Evolutionary conservation across 1,140 invertebrate genomes (phyloP).

Genomic region (Aricia agestis): DNA sequence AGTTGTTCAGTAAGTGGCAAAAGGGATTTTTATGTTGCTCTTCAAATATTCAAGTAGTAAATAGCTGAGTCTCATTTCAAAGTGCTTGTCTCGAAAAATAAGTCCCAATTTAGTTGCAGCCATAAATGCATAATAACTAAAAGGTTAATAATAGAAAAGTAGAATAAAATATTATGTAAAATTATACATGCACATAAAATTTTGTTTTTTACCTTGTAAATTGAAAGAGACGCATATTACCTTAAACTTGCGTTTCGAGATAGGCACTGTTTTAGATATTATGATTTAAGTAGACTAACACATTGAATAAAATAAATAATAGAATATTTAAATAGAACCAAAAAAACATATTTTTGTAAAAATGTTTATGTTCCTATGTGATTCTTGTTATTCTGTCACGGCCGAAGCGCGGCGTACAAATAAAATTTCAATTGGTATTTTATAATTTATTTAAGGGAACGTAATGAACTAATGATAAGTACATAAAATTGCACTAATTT

Average conservation of each 20-base stretch:
- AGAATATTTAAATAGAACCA: conserved; percentile 48
- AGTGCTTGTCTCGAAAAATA: neutral
- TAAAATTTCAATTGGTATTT: conserved; percentile 44
- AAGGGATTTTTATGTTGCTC: too few relatives aligned
- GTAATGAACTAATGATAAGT: conserved; percentile 19
- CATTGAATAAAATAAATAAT: conserved; percentile 31
- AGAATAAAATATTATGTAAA: too few relatives aligned
- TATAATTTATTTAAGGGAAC: conserved; percentile 33
- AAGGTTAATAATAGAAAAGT: too few relatives aligned
- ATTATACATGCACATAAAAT: too few relatives aligned
- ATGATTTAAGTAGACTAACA: conserved; percentile 10
- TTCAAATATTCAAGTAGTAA: neutral
- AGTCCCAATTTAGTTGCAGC: neutral
- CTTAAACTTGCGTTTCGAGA: neutral
- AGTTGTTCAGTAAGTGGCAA: too few relatives aligned
- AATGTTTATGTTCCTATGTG: conserved; percentile 62
- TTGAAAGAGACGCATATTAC: too few relatives aligned
- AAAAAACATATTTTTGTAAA: conserved; percentile 65
- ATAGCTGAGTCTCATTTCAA: neutral
- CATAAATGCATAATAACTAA: too few relatives aligned
- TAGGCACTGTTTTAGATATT: neutral
- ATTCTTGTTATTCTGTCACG: conserved; percentile 48
- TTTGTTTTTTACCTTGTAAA: too few relatives aligned
- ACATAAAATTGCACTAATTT: conserved; percentile 19
- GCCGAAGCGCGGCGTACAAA: conserved; percentile 37